Conservation (phyloP, 2,797 vertebrate genomes). For the Psittacula echo region DNA sequence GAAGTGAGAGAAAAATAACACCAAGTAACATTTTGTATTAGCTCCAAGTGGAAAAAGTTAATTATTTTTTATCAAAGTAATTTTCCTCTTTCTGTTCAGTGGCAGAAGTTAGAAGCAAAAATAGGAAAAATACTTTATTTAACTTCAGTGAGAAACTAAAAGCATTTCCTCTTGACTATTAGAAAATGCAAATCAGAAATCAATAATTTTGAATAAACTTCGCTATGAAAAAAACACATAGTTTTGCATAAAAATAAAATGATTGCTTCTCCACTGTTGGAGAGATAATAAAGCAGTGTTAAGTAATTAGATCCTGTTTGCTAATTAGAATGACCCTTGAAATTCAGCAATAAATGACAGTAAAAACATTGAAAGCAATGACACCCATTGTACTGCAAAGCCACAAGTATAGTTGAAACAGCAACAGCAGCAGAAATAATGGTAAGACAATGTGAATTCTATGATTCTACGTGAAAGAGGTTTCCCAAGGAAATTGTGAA, state of each 20-base stretch:
- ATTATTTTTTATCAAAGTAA: neutral
- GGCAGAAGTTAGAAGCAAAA: neutral
- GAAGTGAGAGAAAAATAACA: conserved; percentile 36
- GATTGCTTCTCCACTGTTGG: neutral
- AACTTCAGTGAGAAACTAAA: neutral
- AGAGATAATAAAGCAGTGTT: neutral
- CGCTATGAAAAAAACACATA: neutral
- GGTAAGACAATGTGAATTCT: neutral
- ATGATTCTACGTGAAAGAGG: neutral
- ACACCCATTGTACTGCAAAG: neutral
- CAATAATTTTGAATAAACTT: neutral
- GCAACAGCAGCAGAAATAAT: neutral
- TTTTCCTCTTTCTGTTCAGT: neutral
- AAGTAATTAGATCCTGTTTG: neutral
- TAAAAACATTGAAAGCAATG: neutral
- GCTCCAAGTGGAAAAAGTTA: neutral
- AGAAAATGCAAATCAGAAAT: neutral
- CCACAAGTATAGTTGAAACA: neutral
- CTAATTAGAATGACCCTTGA: neutral
- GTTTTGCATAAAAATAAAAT: neutral
- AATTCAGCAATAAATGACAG: neutral
- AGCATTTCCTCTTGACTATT: neutral
- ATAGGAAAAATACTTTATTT: neutral
- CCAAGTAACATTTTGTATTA: neutral
- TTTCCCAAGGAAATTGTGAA: neutral